phyloP scores from a whole-genome alignment of 2,888 invertebrate genomes.

The Gerris lacustris region DNA sequence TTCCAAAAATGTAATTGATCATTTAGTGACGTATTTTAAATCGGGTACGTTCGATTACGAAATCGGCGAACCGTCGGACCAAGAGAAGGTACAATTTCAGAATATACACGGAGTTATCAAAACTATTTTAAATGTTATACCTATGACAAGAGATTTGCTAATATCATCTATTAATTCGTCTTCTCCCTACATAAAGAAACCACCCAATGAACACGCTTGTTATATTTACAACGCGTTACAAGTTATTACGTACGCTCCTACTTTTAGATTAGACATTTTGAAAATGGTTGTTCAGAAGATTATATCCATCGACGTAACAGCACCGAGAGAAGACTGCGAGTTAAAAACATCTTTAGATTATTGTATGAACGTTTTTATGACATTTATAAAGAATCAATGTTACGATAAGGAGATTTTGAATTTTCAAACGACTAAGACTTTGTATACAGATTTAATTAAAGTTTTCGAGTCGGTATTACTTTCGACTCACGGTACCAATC shows the following conservation, averaged over 20 bases:
- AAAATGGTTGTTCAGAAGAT: slow-evolving; percentile 22
- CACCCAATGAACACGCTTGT: slow-evolving; percentile 54
- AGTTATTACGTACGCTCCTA: slow-evolving; percentile 61
- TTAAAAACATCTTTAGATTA: background rate
- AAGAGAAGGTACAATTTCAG: slow-evolving; percentile 45
- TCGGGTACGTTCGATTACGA: slow-evolving; percentile 49
- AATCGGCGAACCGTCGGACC: slow-evolving; percentile 46
- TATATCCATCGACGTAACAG: background rate
- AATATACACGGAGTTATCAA: slow-evolving; percentile 49
- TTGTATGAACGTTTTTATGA: slow-evolving; percentile 59
- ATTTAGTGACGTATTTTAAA: slow-evolving; percentile 48
- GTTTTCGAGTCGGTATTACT: slow-evolving; percentile 66
- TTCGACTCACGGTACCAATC: slow-evolving; percentile 68
- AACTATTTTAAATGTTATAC: slow-evolving; percentile 43
- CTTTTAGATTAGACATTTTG: slow-evolving; percentile 39
- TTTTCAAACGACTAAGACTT: slow-evolving; percentile 46
- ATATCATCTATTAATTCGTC: slow-evolving; percentile 49
- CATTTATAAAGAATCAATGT: slow-evolving; percentile 52
- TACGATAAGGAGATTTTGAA: slow-evolving; percentile 41
- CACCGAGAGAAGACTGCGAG: background rate
- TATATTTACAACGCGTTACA: slow-evolving; percentile 67
- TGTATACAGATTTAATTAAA: slow-evolving; percentile 48
- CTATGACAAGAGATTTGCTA: slow-evolving; percentile 56
- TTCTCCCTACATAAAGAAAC: slow-evolving; percentile 66
- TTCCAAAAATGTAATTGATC: slow-evolving; percentile 47